phyloP scores from a whole-genome alignment of 1,140 invertebrate species.

The Notospermus geniculatus region DNA sequence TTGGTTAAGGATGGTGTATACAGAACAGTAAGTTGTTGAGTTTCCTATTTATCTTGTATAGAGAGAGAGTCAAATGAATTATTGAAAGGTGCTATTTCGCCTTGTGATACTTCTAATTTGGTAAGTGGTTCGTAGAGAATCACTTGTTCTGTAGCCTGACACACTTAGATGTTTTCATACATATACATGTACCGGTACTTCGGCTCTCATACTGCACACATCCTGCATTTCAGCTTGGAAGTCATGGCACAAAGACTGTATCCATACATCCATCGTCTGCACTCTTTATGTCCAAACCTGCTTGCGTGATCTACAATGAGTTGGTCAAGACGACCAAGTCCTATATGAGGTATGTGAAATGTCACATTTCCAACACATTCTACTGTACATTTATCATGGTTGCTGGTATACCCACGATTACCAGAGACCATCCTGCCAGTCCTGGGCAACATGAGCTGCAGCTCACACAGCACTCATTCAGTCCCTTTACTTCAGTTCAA shows the following conservation, averaged over 20 bases:
- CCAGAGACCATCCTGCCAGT: too few relatives aligned
- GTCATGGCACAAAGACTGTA: slow-evolving; percentile 67
- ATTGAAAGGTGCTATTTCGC: too few relatives aligned
- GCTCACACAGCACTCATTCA: too few relatives aligned
- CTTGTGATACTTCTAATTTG: too few relatives aligned
- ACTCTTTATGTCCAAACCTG: slow-evolving; percentile 71
- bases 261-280: slow-evolving; percentile 81
- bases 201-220: background rate
- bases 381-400: too few relatives aligned
- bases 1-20: slow-evolving; percentile 73
- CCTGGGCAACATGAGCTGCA: too few relatives aligned
- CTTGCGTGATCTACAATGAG: slow-evolving; percentile 85
- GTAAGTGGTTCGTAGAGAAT: too few relatives aligned
- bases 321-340: slow-evolving; percentile 80
- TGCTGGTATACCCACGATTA: too few relatives aligned
- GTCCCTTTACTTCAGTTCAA: too few relatives aligned
- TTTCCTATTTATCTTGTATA: too few relatives aligned
- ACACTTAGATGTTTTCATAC: slow-evolving; percentile 3
- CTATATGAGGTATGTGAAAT: slow-evolving; percentile 66
- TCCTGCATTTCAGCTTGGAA: slow-evolving; percentile 64
- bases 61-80: too few relatives aligned
- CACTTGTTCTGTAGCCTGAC: too few relatives aligned
- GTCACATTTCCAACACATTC: background rate
- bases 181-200: background rate
- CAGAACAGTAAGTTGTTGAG: slow-evolving; percentile 70